A percentile compares a stretch with the other conserved stretches of the same genome.
Conservation (phyloP, 2,797 vertebrate species). For the Urocyon cinereoargenteus region DNA sequence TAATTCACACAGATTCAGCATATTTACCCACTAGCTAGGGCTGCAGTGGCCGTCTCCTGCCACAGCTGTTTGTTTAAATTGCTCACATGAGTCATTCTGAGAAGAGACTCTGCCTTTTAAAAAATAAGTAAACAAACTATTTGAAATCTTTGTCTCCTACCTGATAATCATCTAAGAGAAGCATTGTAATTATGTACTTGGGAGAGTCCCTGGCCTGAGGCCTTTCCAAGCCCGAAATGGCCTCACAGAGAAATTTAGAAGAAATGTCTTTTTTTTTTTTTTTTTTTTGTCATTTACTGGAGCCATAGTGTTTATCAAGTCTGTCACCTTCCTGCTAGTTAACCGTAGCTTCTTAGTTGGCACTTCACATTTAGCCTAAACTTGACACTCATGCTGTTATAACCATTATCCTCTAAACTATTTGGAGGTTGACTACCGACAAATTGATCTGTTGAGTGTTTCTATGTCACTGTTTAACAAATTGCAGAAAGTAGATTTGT, state of each 20-base stretch:
- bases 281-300: not conserved
- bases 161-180: slow-evolving; percentile 76
- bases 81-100: slow-evolving; percentile 54
- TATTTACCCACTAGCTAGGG: slow-evolving; percentile 46
- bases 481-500: not conserved
- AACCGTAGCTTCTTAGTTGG: not conserved
- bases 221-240: slow-evolving; percentile 57
- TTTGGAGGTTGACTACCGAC: not conserved
- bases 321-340: not conserved
- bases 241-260: slow-evolving; percentile 51
- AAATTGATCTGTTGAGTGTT: not conserved
- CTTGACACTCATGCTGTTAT: not conserved
- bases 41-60: slow-evolving; percentile 35
- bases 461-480: slow-evolving; percentile 7
- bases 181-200: slow-evolving; percentile 68
- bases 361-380: not conserved
- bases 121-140: slow-evolving; percentile 72
- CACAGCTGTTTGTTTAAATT: slow-evolving; percentile 68
- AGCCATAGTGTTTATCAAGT: not conserved
- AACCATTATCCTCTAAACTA: not conserved
- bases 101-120: slow-evolving; percentile 74
- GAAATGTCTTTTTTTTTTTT: not conserved
- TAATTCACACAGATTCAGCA: slow-evolving; percentile 68
- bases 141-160: slow-evolving; percentile 67
- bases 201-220: slow-evolving; percentile 71